phyloP scores from a whole-genome alignment of 1,140 invertebrate genomes.

The Schlechtendalia chinensis region DNA sequence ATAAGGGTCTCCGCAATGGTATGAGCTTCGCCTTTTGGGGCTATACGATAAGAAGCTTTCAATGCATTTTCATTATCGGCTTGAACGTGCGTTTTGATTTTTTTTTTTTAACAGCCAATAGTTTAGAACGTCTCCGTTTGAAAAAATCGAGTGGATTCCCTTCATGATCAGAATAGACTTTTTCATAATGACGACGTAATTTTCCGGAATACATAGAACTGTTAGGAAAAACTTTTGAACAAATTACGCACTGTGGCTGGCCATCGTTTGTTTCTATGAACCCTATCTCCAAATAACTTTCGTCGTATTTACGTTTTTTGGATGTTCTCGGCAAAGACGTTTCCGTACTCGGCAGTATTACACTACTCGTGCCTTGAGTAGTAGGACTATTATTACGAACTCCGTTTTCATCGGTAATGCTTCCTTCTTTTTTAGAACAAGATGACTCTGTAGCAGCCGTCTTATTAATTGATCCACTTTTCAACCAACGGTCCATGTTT shows the following conservation, averaged over 20 bases:
- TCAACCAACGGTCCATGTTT: constrained; percentile 48
- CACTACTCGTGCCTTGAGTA: constrained; percentile 18
- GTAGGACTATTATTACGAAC: constrained; percentile 19
- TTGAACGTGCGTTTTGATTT: too few species aligned
- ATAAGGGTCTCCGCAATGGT: too few species aligned
- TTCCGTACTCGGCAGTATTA: background rate
- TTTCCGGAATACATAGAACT: constrained; percentile 30
- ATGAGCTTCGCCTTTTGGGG: constrained; percentile 37
- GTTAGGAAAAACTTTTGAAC: constrained; percentile 33
- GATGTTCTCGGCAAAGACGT: background rate
- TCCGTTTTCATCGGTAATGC: constrained; percentile 11
- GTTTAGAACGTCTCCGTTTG: too few species aligned
- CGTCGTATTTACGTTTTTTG: constrained; percentile 15
- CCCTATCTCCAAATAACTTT: constrained; percentile 22
- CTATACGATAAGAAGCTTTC: constrained; percentile 21
- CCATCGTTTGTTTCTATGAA: constrained; percentile 46
- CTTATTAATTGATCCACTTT: constrained; percentile 36
- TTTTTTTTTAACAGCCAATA: too few species aligned
- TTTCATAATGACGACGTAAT: too few species aligned
- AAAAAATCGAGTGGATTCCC: too few species aligned
- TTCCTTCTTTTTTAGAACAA: background rate
- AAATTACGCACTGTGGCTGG: constrained; percentile 33
- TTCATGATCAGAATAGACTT: too few species aligned
- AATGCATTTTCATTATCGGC: too few species aligned
- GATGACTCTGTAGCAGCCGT: constrained; percentile 21